Conservation (phyloP, 1,140 invertebrate species). For the Metaphire vulgaris region DNA sequence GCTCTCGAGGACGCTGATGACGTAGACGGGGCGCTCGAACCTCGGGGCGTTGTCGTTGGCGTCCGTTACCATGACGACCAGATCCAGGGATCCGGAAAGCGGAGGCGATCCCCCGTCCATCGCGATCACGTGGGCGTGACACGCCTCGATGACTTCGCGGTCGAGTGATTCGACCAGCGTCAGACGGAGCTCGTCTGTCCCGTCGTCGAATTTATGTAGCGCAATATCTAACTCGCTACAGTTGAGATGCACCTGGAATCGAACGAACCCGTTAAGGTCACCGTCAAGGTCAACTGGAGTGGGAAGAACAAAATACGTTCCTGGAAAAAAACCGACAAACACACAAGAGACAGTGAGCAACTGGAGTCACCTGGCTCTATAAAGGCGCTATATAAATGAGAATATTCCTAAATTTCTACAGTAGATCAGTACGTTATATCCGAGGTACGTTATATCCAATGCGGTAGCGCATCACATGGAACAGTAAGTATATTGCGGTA, state of each 20-base stretch:
- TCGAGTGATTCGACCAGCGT: constrained; percentile 57
- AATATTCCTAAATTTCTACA: too few relatives aligned
- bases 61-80: constrained; percentile 32
- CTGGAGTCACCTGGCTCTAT: too few relatives aligned
- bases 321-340: background rate
- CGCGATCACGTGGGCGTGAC: constrained; percentile 70
- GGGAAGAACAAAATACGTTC: background rate
- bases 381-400: too few relatives aligned
- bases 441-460: too few relatives aligned
- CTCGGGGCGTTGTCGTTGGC: constrained; percentile 48
- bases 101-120: constrained; percentile 52
- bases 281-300: background rate
- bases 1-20: constrained; percentile 72
- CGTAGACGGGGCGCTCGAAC: constrained; percentile 51
- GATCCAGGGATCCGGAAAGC: background rate
- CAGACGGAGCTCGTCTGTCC: constrained; percentile 4
- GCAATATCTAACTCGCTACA: background rate
- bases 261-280: background rate
- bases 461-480: too few relatives aligned
- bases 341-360: too few relatives aligned
- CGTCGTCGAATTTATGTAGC: background rate
- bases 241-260: background rate
- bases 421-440: too few relatives aligned
- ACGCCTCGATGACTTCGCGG: constrained; percentile 67
- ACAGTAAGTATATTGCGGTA: too few relatives aligned